These are phyloP conservation scores for Troides oblongomaculatus DNA, from an alignment of 2,888 invertebrate genomes.

Conservation along the genomic window DNA sequence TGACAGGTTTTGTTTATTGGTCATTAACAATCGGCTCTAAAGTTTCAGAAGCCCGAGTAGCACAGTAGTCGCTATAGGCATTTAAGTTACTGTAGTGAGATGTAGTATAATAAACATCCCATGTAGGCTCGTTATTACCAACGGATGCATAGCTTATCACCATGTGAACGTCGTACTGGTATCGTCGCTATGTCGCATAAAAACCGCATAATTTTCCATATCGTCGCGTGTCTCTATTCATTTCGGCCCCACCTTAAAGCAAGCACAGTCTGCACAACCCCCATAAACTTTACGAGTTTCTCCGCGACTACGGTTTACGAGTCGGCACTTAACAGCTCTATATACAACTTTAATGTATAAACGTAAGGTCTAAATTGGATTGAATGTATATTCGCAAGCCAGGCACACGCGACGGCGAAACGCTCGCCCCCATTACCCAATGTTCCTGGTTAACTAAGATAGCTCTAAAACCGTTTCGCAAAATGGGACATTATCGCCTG, in stretches of 20 bases:
- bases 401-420: slow-evolving; percentile 33
- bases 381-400: slow-evolving; percentile 30
- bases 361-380: slow-evolving; percentile 43
- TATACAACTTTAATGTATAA: slow-evolving; percentile 43
- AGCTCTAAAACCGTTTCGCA: slow-evolving; percentile 26
- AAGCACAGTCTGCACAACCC: slow-evolving; percentile 30
- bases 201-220: too few relatives aligned
- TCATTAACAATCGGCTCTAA: too few relatives aligned
- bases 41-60: too few relatives aligned
- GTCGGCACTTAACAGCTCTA: slow-evolving; percentile 36
- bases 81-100: too few relatives aligned
- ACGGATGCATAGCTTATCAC: too few relatives aligned
- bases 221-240: not conserved
- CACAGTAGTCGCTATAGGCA: too few relatives aligned
- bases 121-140: too few relatives aligned
- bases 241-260: slow-evolving; percentile 23
- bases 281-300: slow-evolving; percentile 49
- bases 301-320: slow-evolving; percentile 44
- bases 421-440: slow-evolving; percentile 16
- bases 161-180: too few relatives aligned
- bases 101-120: too few relatives aligned
- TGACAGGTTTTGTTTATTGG: too few relatives aligned
- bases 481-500: slow-evolving; percentile 25
- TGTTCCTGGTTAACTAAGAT: slow-evolving; percentile 15
- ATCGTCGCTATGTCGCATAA: too few relatives aligned